Percentiles rank a stretch among this genome's conserved stretches.
These are phyloP conservation scores for Ochotona curzoniae DNA, from an alignment of 2,113 vertebrate genomes.

Conservation along the genomic window DNA sequence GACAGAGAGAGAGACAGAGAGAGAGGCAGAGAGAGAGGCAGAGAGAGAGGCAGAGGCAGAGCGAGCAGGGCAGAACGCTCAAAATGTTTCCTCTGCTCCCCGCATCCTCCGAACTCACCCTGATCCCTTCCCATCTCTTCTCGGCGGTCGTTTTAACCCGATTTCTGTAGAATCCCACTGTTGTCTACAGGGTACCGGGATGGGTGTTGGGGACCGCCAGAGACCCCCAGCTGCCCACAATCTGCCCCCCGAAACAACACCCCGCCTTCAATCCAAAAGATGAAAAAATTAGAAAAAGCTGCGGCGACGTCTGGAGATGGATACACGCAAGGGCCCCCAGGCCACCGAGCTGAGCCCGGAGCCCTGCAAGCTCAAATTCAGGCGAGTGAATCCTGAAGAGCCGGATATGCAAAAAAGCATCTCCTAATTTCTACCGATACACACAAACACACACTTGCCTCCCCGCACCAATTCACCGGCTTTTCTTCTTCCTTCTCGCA, in stretches of 20 bases:
- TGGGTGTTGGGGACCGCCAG: neutral
- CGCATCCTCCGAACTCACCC: conserved; percentile 45
- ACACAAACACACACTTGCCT: neutral
- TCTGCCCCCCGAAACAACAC: neutral
- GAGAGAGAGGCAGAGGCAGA: no score
- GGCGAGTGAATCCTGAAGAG: neutral
- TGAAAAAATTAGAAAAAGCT: rapidly evolving
- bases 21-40: neutral
- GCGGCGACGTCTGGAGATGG: rapidly evolving
- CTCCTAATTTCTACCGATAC: neutral
- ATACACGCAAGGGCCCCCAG: neutral
- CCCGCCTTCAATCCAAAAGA: neutral
- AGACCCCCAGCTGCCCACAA: neutral
- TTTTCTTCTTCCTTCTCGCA: neutral
- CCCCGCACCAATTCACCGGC: rapidly evolving
- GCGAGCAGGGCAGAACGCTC: neutral
- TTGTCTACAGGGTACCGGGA: neutral
- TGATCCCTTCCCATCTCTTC: neutral
- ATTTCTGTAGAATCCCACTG: neutral
- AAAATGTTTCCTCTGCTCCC: neutral
- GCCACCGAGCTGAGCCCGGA: neutral
- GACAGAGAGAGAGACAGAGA: neutral
- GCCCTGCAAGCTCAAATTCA: neutral
- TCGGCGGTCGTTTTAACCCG: neutral
- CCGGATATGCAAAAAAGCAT: neutral